Base-by-base conservation (phyloP, 1,140 invertebrate species). In the Wasmannia auropunctata region DNA sequence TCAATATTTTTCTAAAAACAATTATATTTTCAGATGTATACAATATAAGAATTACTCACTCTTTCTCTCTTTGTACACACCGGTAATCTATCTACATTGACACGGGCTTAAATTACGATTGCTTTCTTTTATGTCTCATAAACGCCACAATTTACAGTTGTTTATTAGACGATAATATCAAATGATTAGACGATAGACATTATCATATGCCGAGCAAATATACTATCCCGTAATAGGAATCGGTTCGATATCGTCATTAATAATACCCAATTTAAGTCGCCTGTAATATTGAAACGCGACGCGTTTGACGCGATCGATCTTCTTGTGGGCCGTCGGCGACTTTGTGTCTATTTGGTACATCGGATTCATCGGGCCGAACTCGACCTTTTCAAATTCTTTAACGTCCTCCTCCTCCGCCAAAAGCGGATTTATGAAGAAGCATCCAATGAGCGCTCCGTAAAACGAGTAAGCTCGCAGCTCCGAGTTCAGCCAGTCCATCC, bases 381-480 rank as follows among this genome's bases (percentile, higher is more conserved):
- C 51, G 0, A 58, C 16, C 4, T 2, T 56, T 43, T 85, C 79
- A 31, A 83, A 80, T 51, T 88, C 31, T 19, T 79, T 10, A 10
- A 70, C 37, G 11, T 90, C 79, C 2, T 87, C 46, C 6, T 86
- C 83, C 11, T 91, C 87, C 16, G 88, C 89, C 7, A 87, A 86
- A 14, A 87, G 69, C 7, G 89, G 91, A 22, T 94, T 91, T 3
- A 91, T 58, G 0, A 94, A 84, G 86, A 90, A 87, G 16, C 92
- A 90, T n/a, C 92, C 90, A 11, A 83, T 81, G 10, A 92, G 56
- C 16, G 92, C 22, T 7, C 94, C 93, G 37, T 91, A 93, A 11
- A 91, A 10, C 3, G 92, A 81, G 63, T 90, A 88, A 37, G 86
- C 86, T 37, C 76, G 31, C 3, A 94, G 65, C 67, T 94, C 92